phyloP scores from a whole-genome alignment of 2,113 vertebrate genomes.

The Pseudorasbora parva region DNA sequence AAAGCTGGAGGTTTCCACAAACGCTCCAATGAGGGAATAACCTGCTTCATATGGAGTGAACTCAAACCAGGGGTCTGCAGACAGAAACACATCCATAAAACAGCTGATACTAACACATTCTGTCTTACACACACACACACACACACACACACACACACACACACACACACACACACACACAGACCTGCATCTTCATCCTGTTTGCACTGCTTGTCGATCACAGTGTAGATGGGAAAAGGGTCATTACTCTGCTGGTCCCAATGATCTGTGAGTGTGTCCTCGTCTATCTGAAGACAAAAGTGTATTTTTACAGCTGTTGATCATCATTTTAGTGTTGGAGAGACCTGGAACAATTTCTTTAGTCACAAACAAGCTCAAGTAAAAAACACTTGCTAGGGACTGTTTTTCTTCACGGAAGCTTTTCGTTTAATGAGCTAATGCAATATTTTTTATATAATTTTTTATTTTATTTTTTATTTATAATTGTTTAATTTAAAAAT shows the following conservation, averaged over 20 bases:
- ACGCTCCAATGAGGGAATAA: constrained; percentile 45
- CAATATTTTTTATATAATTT: too few species aligned
- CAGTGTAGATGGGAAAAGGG: constrained; percentile 52
- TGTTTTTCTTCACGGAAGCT: too few species aligned
- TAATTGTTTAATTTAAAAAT: too few species aligned
- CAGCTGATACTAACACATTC: neutral
- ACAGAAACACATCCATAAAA: neutral
- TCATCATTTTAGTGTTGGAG: too few species aligned
- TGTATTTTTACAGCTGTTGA: too few species aligned
- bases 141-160: neutral
- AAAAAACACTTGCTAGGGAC: too few species aligned
- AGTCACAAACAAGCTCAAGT: too few species aligned
- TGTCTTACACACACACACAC: too few species aligned
- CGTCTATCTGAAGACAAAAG: constrained; percentile 34
- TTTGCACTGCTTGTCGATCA: neutral
- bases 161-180: neutral
- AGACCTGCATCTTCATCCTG: neutral
- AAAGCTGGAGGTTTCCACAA: constrained; percentile 25
- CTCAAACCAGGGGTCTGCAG: constrained; percentile 45
- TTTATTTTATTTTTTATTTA: too few species aligned
- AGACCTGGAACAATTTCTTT: too few species aligned
- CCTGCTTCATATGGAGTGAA: constrained; percentile 50
- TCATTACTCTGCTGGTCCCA: neutral
- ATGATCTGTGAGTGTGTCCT: neutral
- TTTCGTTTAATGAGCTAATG: too few species aligned